Base-by-base conservation (phyloP, 2,797 vertebrate genomes). In the Tauraco hartlaubi region DNA sequence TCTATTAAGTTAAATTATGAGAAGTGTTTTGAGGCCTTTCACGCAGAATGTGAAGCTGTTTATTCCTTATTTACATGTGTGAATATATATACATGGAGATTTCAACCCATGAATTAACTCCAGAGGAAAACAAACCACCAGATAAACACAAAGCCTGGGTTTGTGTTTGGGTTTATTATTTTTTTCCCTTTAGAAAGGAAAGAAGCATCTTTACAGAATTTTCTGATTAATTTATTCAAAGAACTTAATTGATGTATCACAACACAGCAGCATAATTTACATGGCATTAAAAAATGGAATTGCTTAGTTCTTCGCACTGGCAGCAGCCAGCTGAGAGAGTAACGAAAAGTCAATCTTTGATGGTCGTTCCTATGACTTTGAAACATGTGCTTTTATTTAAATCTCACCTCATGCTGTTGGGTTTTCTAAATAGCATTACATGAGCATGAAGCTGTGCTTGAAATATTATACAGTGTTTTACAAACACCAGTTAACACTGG, bases 1-100 rank as follows among this genome's bases (percentile, higher is more conserved):
- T 97, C 97, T 96, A 98, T 97, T 97, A 97, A 97, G 95, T 95
- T 94, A 97, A 97, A 97, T 98, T 97, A 98, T 97, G 97, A 97
- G 97, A 98, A 97, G 97, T 97, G 96, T 97, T 97, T 94, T 94
- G 89, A 95, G 91, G 90, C 91, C 87, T 97, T 98, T 97, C 95
- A 97, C 78, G 79, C 74, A 95, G 88, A 96, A 96, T 35, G 87
- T 78, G 58, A 87, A 96, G 96, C 95, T 85, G 97, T 96, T 97
- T 71, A 94, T 90, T 96, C 94, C 71, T 96, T 96, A 97, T 97
- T 97, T 97, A 94, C 96, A 96, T 85, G 80, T 87, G 89, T 85
- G 93, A 96, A 85, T 96, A 80, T 96, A 93, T 76, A 96, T 95
- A 69, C 87, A 89, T 62, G 88, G 93, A 96, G 80, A 92, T 85